Base-by-base conservation (phyloP, 1,140 invertebrate genomes). In the Anoplophora glabripennis region DNA sequence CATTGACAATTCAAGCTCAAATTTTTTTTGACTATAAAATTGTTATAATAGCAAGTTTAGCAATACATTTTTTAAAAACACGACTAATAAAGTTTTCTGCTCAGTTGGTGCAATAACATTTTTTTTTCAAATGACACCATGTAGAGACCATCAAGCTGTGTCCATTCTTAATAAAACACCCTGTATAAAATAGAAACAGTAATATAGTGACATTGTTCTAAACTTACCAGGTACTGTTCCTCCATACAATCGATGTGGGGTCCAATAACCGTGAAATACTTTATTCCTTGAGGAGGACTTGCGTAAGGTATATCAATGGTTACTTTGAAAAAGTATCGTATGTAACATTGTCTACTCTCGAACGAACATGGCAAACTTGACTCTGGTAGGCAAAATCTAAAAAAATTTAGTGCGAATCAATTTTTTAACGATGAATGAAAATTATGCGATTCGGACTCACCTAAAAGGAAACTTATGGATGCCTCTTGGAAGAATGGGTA, bases 241-340 rank as follows among this genome's bases (percentile, higher is more conserved):
- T 92, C 90, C 88, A 90, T 90, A 71, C 89, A 92, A 74, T 93
- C 90, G 66, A 90, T 90, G 68, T 90, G 87, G 10, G 90, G 89
- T 12, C 89, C 90, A 65, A 92, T 89, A 35, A 92, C 80, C 1
- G 89, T 90, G 72, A 93, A 92, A 73, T 93, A 92, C 72, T 92
- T 92, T 77, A 91, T 88, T 1, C 89, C 89, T 75, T 92, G 89
- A 0, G 90, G 90, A 3, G 89, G 88, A 44, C 89, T 91, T 3
- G 89, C 88, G 70, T 91, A 92, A 0, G 90, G 89, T 66, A 92
- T 90, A 71, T 92, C 89, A 33, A 92, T 82, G 7, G 88, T 88
- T 2, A 87, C 81, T 75, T 90, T 89, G 34, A 92, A 83, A 69
- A 89, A 91, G 69, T 90, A 92, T 46, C 90, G 82, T 59, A 92